These are phyloP conservation scores for Eretmocerus hayati DNA, from an alignment of 2,888 invertebrate genomes.

Conservation along the genomic window DNA sequence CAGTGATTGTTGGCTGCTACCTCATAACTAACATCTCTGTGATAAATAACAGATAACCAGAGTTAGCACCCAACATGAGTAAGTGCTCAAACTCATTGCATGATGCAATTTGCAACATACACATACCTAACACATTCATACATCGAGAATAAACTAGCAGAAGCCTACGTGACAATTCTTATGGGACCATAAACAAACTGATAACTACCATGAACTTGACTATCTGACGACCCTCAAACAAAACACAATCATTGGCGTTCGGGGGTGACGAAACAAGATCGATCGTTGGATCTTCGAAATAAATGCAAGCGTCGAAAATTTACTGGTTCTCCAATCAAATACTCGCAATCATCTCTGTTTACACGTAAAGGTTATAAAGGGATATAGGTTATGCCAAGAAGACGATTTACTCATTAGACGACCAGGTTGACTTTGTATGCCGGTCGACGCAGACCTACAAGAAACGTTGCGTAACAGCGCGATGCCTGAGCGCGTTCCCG, in stretches of 20 bases:
- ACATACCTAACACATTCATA: not conserved
- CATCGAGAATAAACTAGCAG: not conserved
- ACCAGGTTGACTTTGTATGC: not conserved
- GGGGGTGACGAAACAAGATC: not conserved
- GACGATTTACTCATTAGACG: not conserved
- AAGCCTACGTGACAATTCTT: not conserved
- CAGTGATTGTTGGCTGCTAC: slow-evolving; percentile 24
- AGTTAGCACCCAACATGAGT: too few relatives aligned
- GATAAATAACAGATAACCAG: slow-evolving; percentile 14
- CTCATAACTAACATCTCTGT: slow-evolving; percentile 38
- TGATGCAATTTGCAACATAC: not conserved
- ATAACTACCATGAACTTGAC: too few relatives aligned
- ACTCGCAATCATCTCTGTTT: slow-evolving; percentile 12
- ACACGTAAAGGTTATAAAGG: slow-evolving; percentile 23
- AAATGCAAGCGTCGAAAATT: not conserved
- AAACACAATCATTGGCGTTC: slow-evolving; percentile 16
- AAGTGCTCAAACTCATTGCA: too few relatives aligned
- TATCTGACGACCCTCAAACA: slow-evolving; percentile 5
- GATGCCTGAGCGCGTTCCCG: slow-evolving; percentile 3
- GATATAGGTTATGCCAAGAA: not conserved
- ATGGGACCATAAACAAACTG: too few relatives aligned
- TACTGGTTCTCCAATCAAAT: too few relatives aligned
- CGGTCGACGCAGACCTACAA: slow-evolving; percentile 9
- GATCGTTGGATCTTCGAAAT: not conserved
- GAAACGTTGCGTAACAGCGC: slow-evolving; percentile 11